Base-by-base conservation (phyloP, 2,113 vertebrate species). In the Ptilonorhynchus violaceus region DNA sequence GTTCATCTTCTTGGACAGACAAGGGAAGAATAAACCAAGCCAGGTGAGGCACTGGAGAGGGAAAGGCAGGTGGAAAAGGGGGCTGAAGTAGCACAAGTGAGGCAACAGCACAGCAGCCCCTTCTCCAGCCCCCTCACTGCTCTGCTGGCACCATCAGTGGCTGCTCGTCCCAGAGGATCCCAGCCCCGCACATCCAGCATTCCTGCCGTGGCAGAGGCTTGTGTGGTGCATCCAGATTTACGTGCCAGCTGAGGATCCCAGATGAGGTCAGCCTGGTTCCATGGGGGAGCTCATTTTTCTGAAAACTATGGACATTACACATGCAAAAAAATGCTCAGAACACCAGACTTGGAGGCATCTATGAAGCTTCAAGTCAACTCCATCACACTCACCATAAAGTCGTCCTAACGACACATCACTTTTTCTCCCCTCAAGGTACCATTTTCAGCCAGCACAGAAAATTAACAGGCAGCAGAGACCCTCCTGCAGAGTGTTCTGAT, bases 71-170 rank as follows among this genome's bases (percentile, higher is more conserved):
- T 55, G 52, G 69, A 13, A 42, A 79, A 59, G 14, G 9, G 13
- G 31, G 9, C 1, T 15, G 64, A 74, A 84, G 69, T 31, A 52
- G 80, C 76, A 47, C 24, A 24, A 60, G 37, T 4, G 2, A 49
- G 67, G 63, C 15, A 44, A 68, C 7, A 64, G 66, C 1, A 0
- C 0, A 64, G 30, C 49, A 70, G 42, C n/a, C 66, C 12, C 8
- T 46, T 50, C 67, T 59, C 24, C 37, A 52, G 31, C 42, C 11
- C n/a, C 41, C 35, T 20, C 15, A 3, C 10, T 64, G 35, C 84
- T 73, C 42, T 77, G 63, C 42, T 78, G 88, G 59, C 84, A 84
- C 59, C 68, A 9, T 3, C 44, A 30, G 80, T 3, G 63, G 52
- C 74, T 37, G 84, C 59, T 64, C 63, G 39, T n/a, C 86, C 27